Evolutionary conservation across 1,140 invertebrate species (phyloP).

Genomic region (Ceratina australensis): DNA sequence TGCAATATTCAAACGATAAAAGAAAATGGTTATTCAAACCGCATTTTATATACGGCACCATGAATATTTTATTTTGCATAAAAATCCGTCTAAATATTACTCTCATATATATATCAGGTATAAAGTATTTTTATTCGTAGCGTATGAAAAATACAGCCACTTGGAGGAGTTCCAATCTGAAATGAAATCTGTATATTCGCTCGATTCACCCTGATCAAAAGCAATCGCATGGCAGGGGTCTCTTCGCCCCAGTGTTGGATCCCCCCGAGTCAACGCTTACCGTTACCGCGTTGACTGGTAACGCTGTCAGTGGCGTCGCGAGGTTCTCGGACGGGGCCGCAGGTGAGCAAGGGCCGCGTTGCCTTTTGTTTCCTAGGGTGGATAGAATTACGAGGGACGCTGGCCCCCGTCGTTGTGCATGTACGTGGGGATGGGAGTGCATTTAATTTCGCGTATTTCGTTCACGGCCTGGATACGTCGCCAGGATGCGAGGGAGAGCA

Average conservation of each 20-base stretch:
- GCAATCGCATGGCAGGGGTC: not conserved
- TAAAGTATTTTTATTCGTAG: too few relatives aligned
- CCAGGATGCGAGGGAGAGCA: not conserved
- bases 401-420: not conserved
- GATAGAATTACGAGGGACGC: too few relatives aligned
- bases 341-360: slow-evolving; percentile 14
- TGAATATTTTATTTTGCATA: too few relatives aligned
- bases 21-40: too few relatives aligned
- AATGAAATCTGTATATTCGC: not conserved
- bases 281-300: not conserved
- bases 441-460: slow-evolving; percentile 47
- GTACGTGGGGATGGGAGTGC: not conserved
- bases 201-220: not conserved
- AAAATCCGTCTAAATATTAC: too few relatives aligned
- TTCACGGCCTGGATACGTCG: slow-evolving; percentile 34
- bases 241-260: not conserved
- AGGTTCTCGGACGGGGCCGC: not conserved
- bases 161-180: too few relatives aligned
- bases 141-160: too few relatives aligned
- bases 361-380: not conserved
- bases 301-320: not conserved
- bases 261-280: not conserved
- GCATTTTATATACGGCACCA: too few relatives aligned
- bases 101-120: too few relatives aligned
- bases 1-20: too few relatives aligned